Evolutionary conservation across 2,797 vertebrate species (phyloP), one percentile per base, ranked within the genome.

Genomic region (Eurystomus glaucurus): DNA sequence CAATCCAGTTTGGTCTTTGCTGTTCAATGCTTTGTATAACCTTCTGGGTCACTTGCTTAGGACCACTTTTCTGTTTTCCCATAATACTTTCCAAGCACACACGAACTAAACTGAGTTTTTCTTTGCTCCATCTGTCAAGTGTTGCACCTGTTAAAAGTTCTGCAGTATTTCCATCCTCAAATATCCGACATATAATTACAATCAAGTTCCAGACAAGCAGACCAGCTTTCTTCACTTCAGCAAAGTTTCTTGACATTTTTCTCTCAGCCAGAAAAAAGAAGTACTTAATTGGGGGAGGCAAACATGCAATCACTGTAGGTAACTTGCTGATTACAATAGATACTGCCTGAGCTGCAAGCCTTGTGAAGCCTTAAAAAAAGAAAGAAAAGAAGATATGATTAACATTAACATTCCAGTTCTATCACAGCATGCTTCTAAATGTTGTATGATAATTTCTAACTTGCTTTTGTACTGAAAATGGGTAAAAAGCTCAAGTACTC

Each of bases 281-380:
- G 98, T 98, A 99, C 94, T 99, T 99, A 97, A 99, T 80, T 88
- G 99, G 97, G 84, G 99, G 98, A 97, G 99, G 99, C 97, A 99
- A 97, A 85, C 99, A 99, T 93, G 99, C 98, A 97, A 99, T 99
- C 90, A 98, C 98, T 61, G 98, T 98, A 92, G 99, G 99, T 97
- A 99, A 98, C 98, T 99, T 99, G 98, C 98, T 98, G 98, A 99
- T 99, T 98, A 99, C 98, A 98, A 99, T 98, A 98, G 99, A 99
- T 77, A 99, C 94, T 82, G 99, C 99, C 97, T 99, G 99, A 97
- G 99, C 98, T 90, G 98, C 98, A 96, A 99, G 97, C 76, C 97
- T 98, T 85, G 97, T 98, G 92, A 98, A 97, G 94, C 98, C 99
- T 99, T 98, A 91, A 96, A 97, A 95, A 58, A 35, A 22, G 69